These are phyloP conservation scores for Trematocara variabile DNA, from an alignment of 2,113 vertebrate species.

Conservation along the genomic window DNA sequence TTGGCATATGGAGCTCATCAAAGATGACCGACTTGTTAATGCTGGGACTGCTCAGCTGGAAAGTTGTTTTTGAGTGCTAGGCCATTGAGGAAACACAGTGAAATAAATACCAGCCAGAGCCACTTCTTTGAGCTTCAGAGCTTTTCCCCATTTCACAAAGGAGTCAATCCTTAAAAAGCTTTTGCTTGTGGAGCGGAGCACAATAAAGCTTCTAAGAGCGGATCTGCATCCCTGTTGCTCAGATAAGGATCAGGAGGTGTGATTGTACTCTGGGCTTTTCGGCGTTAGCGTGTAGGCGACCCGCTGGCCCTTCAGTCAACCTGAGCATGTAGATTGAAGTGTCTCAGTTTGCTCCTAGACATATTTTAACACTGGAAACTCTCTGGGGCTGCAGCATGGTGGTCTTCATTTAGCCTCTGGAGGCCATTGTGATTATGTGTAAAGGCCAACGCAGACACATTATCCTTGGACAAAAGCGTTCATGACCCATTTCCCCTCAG, in stretches of 20 bases:
- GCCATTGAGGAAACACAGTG: slow-evolving; percentile 58
- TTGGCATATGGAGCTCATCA: slow-evolving; percentile 76
- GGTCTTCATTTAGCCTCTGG: slow-evolving; percentile 57
- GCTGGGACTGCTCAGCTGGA: slow-evolving; percentile 70
- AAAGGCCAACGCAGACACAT: slow-evolving; percentile 33
- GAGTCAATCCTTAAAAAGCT: slow-evolving; percentile 61
- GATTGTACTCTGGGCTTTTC: slow-evolving; percentile 41
- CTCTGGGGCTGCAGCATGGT: slow-evolving; percentile 41
- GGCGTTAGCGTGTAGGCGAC: slow-evolving; percentile 26
- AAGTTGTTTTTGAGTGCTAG: slow-evolving; percentile 60
- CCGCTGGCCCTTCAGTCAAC: slow-evolving; percentile 24
- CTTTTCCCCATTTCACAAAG: slow-evolving; percentile 35
- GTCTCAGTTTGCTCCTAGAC: slow-evolving; percentile 44
- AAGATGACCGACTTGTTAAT: slow-evolving; percentile 70
- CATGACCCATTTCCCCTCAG: slow-evolving; percentile 34
- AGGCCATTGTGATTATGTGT: slow-evolving; percentile 23
- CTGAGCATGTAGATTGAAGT: slow-evolving; percentile 11
- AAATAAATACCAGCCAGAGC: slow-evolving; percentile 58
- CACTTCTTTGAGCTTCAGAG: slow-evolving; percentile 39
- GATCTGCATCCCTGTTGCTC: slow-evolving; percentile 28
- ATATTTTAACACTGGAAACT: slow-evolving; percentile 54
- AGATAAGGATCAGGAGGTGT: slow-evolving; percentile 64
- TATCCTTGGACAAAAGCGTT: slow-evolving; percentile 33
- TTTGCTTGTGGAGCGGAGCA: slow-evolving; percentile 53
- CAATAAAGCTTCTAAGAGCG: slow-evolving; percentile 40